A percentile compares a stretch with the other conserved stretches of the same genome.
These are phyloP conservation scores for Acrobasis consociella DNA, from an alignment of 2,888 invertebrate species.

Conservation along the genomic window DNA sequence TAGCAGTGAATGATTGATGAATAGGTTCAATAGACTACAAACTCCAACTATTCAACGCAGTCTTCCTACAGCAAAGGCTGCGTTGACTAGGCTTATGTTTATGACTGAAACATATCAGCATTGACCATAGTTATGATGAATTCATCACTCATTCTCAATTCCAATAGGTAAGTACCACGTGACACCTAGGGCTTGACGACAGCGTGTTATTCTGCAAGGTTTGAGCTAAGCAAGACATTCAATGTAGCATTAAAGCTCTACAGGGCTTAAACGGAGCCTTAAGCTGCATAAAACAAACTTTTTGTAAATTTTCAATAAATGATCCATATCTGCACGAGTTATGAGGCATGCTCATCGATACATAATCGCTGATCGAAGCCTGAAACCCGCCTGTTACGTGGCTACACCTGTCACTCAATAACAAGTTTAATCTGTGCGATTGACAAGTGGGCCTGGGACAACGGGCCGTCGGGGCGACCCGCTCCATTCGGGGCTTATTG, in stretches of 20 bases:
- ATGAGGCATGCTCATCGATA: conserved; percentile 2
- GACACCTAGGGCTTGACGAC: neutral
- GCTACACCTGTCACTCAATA: conserved; percentile 12
- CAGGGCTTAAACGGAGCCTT: no score
- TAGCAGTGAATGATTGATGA: no score
- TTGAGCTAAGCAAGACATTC: neutral
- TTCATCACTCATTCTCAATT: neutral
- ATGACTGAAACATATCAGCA: no score
- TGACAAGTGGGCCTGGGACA: conserved; percentile 5
- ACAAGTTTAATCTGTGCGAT: conserved; percentile 18
- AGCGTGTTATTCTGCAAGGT: neutral
- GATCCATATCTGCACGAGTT: neutral
- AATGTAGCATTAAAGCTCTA: neutral
- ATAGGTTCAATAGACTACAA: no score
- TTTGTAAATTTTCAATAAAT: neutral
- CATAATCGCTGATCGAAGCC: conserved; percentile 1
- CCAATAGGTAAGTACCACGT: neutral
- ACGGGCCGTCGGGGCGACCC: no score
- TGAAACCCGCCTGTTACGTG: neutral
- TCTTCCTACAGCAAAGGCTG: no score
- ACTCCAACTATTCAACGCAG: no score
- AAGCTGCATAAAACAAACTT: no score
- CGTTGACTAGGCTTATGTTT: no score
- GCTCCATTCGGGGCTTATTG: conserved; percentile 17
- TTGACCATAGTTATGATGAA: neutral